phyloP scores from a whole-genome alignment of 2,113 vertebrate genomes.

The Cyrtonyx montezumae region DNA sequence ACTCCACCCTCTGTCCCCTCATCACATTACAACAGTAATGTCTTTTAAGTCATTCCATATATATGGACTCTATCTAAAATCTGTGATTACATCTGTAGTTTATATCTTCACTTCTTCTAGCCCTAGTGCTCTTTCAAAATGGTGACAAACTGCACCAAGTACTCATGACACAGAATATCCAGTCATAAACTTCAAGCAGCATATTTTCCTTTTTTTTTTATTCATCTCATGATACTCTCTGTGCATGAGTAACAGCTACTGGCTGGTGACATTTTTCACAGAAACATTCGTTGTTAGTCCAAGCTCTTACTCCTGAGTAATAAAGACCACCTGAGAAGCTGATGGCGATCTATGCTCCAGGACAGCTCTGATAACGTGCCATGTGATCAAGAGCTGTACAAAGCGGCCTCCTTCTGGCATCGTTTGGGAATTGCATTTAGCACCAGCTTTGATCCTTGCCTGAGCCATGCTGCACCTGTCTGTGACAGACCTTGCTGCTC shows the following conservation, averaged over 20 bases:
- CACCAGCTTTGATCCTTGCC: background rate
- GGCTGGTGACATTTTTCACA: background rate
- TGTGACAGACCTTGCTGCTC: rapidly evolving
- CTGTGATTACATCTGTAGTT: background rate
- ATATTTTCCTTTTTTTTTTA: background rate
- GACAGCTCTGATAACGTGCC: background rate
- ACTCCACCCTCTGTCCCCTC: background rate
- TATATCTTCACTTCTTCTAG: background rate
- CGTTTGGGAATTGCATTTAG: background rate
- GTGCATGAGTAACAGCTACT: background rate
- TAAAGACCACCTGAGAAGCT: background rate
- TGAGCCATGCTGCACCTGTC: rapidly evolving
- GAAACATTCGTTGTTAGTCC: background rate
- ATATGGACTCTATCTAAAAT: background rate
- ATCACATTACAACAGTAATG: background rate
- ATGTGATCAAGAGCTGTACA: background rate
- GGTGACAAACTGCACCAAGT: background rate
- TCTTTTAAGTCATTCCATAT: too few relatives aligned
- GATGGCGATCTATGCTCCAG: background rate
- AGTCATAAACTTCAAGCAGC: background rate
- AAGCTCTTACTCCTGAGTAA: background rate
- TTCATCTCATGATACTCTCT: background rate
- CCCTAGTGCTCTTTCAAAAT: background rate
- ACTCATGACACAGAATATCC: background rate
- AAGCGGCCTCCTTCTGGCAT: background rate